Evolutionary conservation across 1,140 invertebrate species (phyloP), one percentile per base, ranked within the genome.

Genomic region (Venturia canescens): DNA sequence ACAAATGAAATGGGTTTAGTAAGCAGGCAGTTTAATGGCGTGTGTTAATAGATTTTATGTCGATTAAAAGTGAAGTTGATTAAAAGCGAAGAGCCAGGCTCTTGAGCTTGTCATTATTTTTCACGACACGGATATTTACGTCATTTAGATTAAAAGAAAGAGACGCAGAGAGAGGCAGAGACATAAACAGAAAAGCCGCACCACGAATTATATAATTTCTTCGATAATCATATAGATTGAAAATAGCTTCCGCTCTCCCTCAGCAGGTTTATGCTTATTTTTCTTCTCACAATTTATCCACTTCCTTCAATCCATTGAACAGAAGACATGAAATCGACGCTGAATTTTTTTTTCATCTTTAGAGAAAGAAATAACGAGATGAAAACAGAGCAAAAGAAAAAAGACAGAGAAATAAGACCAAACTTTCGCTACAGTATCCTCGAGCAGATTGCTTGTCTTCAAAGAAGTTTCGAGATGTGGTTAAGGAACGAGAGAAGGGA

Each of bases 361-460:
- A 53, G 16, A 53, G 7, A 9, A 53, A n/a, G 50, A n/a, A 53
- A 13, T 23, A n/a, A 27, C 70, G n/a, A 48, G 71, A 74, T 57
- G 3, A 57, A 57, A 9, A 5, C 11, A 31, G 21, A 50, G 23
- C 4, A 4, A 48, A 27, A 74, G 15, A 74, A 13, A 21, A 34
- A 11, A 63, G n/a, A 63, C 23, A 63, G 60, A 53, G 53, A 60
- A n/a, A 21, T 70, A n/a, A n/a, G n/a, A n/a, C n/a, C n/a, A n/a
- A n/a, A n/a, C 57, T 38, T 70, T 31, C 7, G 67, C 15, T 7
- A 16, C 5, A 34, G 67, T 71, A 50, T 71, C 34, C n/a, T 26
- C 44, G 18, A 72, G 38, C 13, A 72, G 38, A 72, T 53, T 72
- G 70, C 70, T 21, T 23, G 70, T 72, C 70, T 72, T 16, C 3